phyloP scores from a whole-genome alignment of 1,140 invertebrate species.

The Pentalonia nigronervosa region DNA sequence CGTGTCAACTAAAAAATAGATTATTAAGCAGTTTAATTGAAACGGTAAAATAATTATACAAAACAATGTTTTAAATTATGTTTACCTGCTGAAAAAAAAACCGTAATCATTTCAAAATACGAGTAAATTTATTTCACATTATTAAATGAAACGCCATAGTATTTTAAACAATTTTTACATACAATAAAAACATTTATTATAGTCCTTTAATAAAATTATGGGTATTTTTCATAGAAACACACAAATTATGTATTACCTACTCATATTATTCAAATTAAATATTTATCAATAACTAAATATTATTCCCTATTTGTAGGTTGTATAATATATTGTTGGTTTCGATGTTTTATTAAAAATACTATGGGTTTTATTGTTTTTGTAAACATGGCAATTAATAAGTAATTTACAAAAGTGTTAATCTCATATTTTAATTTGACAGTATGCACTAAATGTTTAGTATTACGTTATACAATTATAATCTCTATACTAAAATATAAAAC shows the following conservation, averaged over 20 bases:
- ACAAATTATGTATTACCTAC: background rate
- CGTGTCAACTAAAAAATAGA: slow-evolving; percentile 9
- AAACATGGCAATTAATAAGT: background rate
- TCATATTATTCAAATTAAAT: background rate
- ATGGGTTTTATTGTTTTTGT: background rate
- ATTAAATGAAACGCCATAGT: background rate
- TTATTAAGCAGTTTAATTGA: slow-evolving; percentile 29
- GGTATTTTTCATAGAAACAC: background rate
- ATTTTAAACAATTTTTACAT: background rate
- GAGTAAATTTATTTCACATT: background rate
- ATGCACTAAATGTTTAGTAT: background rate
- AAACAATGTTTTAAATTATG: background rate
- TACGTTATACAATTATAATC: background rate
- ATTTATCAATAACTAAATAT: too few relatives aligned
- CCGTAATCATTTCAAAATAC: background rate
- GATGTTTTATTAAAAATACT: background rate
- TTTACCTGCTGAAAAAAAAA: background rate
- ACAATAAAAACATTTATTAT: background rate
- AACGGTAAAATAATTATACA: background rate
- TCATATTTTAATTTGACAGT: background rate
- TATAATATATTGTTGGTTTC: background rate
- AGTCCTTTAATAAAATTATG: background rate
- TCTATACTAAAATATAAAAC: background rate
- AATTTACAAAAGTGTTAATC: background rate
- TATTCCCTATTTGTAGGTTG: too few relatives aligned